These are phyloP conservation scores for Chlorodrepanis virens DNA, from an alignment of 2,113 vertebrate genomes.

Conservation along the genomic window DNA sequence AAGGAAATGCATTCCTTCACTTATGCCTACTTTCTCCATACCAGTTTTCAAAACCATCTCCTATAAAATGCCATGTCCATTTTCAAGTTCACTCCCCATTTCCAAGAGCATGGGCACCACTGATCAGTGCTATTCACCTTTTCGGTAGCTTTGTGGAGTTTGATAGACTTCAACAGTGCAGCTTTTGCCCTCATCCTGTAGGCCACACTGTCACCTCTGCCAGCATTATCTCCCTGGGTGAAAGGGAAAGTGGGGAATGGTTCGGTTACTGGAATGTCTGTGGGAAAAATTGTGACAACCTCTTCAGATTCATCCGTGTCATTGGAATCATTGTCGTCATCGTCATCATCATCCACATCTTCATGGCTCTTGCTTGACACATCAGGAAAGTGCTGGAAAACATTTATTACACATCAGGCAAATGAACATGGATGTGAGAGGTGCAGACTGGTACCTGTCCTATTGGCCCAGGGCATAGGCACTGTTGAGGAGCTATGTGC, in stretches of 20 bases:
- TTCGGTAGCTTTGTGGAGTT: not conserved
- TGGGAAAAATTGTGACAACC: not conserved
- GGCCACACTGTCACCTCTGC: constrained; percentile 69
- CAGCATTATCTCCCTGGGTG: constrained; percentile 28
- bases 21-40: not conserved
- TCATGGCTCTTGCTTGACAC: constrained; percentile 63
- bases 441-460: not conserved
- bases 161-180: not conserved
- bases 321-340: constrained; percentile 60
- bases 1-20: not conserved
- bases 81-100: not conserved
- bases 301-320: constrained; percentile 71
- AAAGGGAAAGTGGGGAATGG: constrained; percentile 14
- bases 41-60: not conserved
- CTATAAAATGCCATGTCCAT: not conserved
- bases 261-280: constrained; percentile 10
- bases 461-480: not conserved
- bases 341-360: constrained; percentile 5
- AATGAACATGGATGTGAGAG: rapidly evolving
- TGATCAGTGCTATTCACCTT: constrained; percentile 54
- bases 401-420: not conserved
- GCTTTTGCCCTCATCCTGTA: constrained; percentile 46
- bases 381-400: constrained; percentile 55
- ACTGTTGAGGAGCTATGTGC: rapidly evolving
- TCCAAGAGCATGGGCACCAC: not conserved